phyloP scores from a whole-genome alignment of 1,140 invertebrate species.

The Dendroctonus valens region DNA sequence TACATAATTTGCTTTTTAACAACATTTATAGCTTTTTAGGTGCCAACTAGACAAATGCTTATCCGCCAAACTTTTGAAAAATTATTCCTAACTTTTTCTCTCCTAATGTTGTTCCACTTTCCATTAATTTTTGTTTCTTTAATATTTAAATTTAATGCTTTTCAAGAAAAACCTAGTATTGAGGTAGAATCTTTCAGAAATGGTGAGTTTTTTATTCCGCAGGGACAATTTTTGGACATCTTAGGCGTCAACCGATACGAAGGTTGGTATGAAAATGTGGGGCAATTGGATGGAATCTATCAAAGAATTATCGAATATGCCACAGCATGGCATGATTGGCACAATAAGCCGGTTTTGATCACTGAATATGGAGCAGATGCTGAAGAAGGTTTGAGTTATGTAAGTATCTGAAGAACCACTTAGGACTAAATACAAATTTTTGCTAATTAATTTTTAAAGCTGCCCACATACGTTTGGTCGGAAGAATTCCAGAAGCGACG shows the following conservation, averaged over 20 bases:
- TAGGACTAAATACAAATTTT: background rate
- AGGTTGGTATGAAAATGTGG: slow-evolving; percentile 87
- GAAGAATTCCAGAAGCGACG: slow-evolving; percentile 89
- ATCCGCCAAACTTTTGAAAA: too few species aligned
- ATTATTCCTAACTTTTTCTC: too few species aligned
- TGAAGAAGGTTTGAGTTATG: slow-evolving; percentile 76
- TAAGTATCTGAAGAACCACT: slow-evolving; percentile 24
- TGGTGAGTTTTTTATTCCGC: background rate
- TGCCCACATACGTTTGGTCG: slow-evolving; percentile 75
- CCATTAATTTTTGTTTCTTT: too few species aligned
- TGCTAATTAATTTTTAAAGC: slow-evolving; percentile 1
- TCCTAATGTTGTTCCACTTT: too few species aligned
- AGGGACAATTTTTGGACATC: slow-evolving; percentile 76
- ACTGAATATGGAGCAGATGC: slow-evolving; percentile 95
- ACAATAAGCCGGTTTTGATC: slow-evolving; percentile 88
- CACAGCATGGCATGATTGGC: slow-evolving; percentile 73
- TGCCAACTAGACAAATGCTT: too few species aligned
- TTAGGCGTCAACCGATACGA: slow-evolving; percentile 94
- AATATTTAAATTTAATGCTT: too few species aligned
- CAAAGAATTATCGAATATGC: slow-evolving; percentile 72
- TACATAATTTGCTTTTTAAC: too few species aligned
- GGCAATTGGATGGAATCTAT: slow-evolving; percentile 75
- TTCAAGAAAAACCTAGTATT: too few species aligned
- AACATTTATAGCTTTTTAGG: too few species aligned
- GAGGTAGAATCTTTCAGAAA: too few species aligned